phyloP scores from a whole-genome alignment of 2,797 vertebrate species.

The Chromis chromis region DNA sequence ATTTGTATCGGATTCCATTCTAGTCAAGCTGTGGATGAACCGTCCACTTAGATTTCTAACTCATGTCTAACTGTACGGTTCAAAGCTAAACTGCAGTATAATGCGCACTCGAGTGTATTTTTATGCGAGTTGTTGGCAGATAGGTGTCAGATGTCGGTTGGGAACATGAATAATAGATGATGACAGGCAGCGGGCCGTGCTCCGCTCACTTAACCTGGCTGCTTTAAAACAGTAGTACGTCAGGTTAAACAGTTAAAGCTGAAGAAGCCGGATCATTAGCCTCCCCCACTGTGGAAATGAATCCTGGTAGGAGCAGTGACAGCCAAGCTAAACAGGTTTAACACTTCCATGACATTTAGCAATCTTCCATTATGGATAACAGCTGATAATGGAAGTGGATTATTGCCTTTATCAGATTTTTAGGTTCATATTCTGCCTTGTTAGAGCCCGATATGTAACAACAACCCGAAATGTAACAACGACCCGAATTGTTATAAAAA shows the following conservation, averaged over 20 bases:
- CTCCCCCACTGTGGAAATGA: background rate
- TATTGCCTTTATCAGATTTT: conserved; percentile 8
- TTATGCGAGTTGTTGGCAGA: no score
- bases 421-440: background rate
- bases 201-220: conserved; percentile 57
- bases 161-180: conserved; percentile 77
- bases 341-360: background rate
- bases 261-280: conserved; percentile 21
- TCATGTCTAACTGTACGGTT: background rate
- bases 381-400: background rate
- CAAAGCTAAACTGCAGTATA: conserved; percentile 2
- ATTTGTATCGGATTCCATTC: background rate
- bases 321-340: background rate
- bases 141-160: conserved; percentile 57
- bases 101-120: background rate
- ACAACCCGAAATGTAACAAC: no score
- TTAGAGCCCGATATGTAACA: no score
- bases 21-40: background rate
- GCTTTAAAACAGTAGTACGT: conserved; percentile 25
- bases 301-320: background rate
- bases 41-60: background rate
- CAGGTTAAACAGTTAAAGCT: conserved; percentile 29
- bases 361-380: background rate
- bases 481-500: no score
- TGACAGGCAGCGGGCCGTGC: conserved; percentile 63